These are phyloP conservation scores for Stomorhina lunata DNA, from an alignment of 2,888 invertebrate species.

Conservation along the genomic window DNA sequence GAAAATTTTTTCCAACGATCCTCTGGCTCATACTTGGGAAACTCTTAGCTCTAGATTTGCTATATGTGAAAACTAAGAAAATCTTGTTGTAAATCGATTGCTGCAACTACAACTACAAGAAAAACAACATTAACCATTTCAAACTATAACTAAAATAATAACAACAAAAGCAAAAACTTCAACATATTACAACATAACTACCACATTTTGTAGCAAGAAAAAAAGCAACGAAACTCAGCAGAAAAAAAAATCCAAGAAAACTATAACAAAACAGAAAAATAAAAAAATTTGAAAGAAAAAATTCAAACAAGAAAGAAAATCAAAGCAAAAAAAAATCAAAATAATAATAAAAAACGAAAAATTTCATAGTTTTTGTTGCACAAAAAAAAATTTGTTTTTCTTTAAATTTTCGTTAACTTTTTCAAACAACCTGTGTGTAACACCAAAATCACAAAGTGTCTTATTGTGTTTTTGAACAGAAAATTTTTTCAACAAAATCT, in stretches of 20 bases:
- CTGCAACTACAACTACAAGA: too few relatives aligned
- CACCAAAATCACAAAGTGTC: conserved; percentile 63
- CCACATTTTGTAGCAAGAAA: conserved; percentile 41
- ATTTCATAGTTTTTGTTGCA: conserved; percentile 20
- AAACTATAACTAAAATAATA: not conserved
- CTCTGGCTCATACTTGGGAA: conserved; percentile 36
- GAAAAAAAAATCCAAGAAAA: not conserved
- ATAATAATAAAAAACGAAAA: conserved; percentile 8
- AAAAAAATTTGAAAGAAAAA: conserved; percentile 1
- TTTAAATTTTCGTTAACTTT: conserved; percentile 29
- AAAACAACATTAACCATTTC: not conserved
- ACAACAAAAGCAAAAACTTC: conserved; percentile 24
- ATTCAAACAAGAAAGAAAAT: conserved; percentile 50
- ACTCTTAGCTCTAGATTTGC: conserved; percentile 21
- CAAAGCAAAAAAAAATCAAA: conserved; percentile 44
- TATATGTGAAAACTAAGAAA: conserved; percentile 48
- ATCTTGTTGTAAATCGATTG: conserved; percentile 60
- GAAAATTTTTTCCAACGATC: conserved; percentile 33
- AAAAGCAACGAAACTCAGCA: conserved; percentile 19
- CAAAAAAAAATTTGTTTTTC: too few relatives aligned
- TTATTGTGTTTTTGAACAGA: conserved; percentile 56
- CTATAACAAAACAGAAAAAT: not conserved
- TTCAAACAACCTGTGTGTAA: conserved; percentile 46
- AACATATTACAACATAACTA: conserved; percentile 55
- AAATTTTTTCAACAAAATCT: conserved; percentile 34